phyloP scores from a whole-genome alignment of 2,113 vertebrate species.

The Bombycilla garrulus region DNA sequence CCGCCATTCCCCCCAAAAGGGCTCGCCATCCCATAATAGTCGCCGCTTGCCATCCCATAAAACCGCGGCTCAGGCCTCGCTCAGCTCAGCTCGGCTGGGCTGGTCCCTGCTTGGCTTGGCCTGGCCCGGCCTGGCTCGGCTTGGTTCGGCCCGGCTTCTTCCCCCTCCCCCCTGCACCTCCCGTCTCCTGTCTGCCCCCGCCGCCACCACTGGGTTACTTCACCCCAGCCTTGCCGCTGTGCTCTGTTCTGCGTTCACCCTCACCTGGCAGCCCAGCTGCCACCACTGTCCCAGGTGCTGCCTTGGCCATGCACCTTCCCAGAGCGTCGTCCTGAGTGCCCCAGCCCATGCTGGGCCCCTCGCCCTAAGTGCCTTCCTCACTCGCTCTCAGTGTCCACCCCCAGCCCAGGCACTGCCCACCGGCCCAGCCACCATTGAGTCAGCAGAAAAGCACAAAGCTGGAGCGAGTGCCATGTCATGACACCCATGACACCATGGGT shows the following conservation, averaged over 20 bases:
- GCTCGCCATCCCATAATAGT: slow-evolving; percentile 75
- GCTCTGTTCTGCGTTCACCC: neutral
- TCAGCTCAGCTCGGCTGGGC: neutral
- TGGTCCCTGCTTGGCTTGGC: neutral
- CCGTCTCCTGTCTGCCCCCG: neutral
- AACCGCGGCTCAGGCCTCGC: slow-evolving; percentile 54
- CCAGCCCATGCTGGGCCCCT: neutral
- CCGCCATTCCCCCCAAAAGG: too few species aligned
- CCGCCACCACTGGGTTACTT: neutral
- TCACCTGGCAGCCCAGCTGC: neutral
- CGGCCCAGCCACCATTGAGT: fast-evolving
- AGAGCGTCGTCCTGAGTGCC: neutral
- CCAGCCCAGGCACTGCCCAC: fast-evolving
- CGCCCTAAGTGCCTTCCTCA: fast-evolving
- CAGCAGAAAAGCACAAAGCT: neutral
- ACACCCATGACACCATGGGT: fast-evolving
- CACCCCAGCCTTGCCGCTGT: neutral
- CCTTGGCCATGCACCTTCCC: fast-evolving
- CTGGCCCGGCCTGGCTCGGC: neutral
- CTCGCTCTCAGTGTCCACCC: fast-evolving
- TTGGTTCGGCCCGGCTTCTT: too few species aligned
- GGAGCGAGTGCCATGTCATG: fast-evolving
- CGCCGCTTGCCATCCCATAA: slow-evolving; percentile 57
- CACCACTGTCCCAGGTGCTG: fast-evolving
- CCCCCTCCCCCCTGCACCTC: too few species aligned